Base-by-base conservation (phyloP, 2,888 invertebrate genomes). In the Drosophila nigricruria region DNA sequence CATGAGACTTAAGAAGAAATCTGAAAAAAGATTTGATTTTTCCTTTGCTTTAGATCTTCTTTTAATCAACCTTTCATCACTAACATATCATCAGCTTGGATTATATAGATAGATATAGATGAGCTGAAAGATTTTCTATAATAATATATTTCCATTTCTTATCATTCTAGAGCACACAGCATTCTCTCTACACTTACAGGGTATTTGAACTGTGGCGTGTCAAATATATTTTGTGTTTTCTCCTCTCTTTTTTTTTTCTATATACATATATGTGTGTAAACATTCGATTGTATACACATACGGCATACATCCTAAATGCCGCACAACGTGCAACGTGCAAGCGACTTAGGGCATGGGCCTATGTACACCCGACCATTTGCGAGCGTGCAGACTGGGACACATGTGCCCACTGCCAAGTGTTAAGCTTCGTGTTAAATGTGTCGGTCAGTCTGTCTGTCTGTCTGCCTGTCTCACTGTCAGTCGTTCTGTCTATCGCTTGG, bases 231-330 rank as follows among this genome's bases (percentile, higher is more conserved):
- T 45, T 8, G 12, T 49, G n/a, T 52, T 70, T 54, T 54, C 30
- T 52, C 8, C 18, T 64, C 34, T 54, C 62, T 47, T 54, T 20
- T 30, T 36, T 76, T 57, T 65, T 65, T 34, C 23, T 34, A 12
- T 10, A 16, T 42, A 10, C 18, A 40, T 70, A 56, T 81, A 20
- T 36, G 45, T 72, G 75, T 74, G 63, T 71, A 82, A 77, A 76
- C 77, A 81, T 69, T 68, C n/a, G 42, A 65, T 49, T 82, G 70
- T 79, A 76, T 73, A 85, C 65, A 82, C 64, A 81, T 63, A 72
- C 66, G 60, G 72, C 61, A 73, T 66, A 64, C 62, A 79, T 63
- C 40, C 70, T 42, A 65, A 63, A 74, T 76, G 64, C 61, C 57
- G 36, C 30, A 27, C 43, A 68, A 59, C 59, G 43, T 57, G 57